phyloP scores from a whole-genome alignment of 2,888 invertebrate genomes.

The Dorcus hopei region DNA sequence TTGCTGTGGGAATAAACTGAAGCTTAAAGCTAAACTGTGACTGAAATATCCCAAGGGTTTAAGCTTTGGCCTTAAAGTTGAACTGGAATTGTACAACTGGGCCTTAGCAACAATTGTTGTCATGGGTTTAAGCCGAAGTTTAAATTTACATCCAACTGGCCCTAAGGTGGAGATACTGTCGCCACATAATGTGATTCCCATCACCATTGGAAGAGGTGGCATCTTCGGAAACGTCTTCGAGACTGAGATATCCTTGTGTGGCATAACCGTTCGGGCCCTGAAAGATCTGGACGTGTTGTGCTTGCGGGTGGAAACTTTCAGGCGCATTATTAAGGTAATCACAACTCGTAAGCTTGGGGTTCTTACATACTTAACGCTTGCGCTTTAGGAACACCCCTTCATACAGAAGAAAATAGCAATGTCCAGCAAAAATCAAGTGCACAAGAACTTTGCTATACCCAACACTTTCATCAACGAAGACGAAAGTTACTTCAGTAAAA shows the following conservation, averaged over 20 bases:
- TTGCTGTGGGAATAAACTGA: too few species aligned
- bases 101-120: too few species aligned
- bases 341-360: not conserved
- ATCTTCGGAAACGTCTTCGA: conserved; percentile 56
- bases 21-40: too few species aligned
- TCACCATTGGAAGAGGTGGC: conserved; percentile 55
- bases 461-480: conserved; percentile 38
- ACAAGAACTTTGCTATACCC: conserved; percentile 53
- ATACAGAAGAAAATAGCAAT: conserved; percentile 50
- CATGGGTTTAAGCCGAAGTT: too few species aligned
- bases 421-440: conserved; percentile 43
- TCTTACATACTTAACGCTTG: conserved; percentile 23
- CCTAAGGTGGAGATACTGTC: conserved; percentile 49
- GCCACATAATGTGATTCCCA: conserved; percentile 54
- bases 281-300: conserved; percentile 53
- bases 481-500: not conserved
- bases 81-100: too few species aligned
- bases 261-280: conserved; percentile 52
- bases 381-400: conserved; percentile 50
- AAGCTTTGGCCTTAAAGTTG: too few species aligned
- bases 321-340: conserved; percentile 47
- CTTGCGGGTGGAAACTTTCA: conserved; percentile 52
- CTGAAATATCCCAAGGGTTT: too few species aligned
- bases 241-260: conserved; percentile 46
- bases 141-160: too few species aligned